Percentiles rank a stretch among this genome's conserved stretches.
These are phyloP conservation scores for Bradypus variegatus DNA, from an alignment of 2,797 vertebrate genomes.

Conservation along the genomic window DNA sequence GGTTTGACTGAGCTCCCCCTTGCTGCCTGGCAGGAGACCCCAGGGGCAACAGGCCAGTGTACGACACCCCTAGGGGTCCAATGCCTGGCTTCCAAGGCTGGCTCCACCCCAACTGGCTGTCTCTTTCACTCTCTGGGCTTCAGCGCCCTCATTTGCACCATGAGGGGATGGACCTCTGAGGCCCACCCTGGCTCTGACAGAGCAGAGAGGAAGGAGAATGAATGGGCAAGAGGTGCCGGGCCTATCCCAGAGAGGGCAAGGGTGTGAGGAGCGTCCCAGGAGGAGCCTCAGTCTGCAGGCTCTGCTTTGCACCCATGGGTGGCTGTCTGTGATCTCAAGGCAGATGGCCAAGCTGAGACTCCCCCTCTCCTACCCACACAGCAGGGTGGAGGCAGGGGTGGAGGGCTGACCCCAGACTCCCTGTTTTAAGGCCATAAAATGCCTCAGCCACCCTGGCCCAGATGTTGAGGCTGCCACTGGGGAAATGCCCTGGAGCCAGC, in stretches of 20 bases:
- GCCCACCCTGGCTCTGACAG: background rate
- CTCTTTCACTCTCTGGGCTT: background rate
- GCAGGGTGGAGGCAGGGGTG: background rate
- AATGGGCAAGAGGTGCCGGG: background rate
- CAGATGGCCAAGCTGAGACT: background rate
- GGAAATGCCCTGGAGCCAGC: constrained; percentile 35
- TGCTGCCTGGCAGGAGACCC: background rate
- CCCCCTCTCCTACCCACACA: background rate
- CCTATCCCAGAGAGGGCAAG: background rate
- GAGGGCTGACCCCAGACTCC: background rate
- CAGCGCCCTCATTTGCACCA: background rate
- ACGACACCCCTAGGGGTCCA: background rate
- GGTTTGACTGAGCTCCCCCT: background rate
- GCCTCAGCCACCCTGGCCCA: constrained; percentile 30
- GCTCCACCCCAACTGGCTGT: background rate
- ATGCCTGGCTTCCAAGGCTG: background rate
- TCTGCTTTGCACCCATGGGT: rapidly evolving
- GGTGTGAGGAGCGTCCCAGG: background rate
- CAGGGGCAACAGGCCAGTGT: background rate
- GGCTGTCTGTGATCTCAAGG: background rate
- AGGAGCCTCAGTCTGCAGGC: background rate
- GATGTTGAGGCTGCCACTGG: constrained; percentile 10
- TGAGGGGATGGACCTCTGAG: background rate
- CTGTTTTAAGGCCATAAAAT: constrained; percentile 62
- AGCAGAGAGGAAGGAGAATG: background rate